These are phyloP conservation scores for Salpingus planirostris DNA, from an alignment of 2,888 invertebrate species.

Conservation along the genomic window DNA sequence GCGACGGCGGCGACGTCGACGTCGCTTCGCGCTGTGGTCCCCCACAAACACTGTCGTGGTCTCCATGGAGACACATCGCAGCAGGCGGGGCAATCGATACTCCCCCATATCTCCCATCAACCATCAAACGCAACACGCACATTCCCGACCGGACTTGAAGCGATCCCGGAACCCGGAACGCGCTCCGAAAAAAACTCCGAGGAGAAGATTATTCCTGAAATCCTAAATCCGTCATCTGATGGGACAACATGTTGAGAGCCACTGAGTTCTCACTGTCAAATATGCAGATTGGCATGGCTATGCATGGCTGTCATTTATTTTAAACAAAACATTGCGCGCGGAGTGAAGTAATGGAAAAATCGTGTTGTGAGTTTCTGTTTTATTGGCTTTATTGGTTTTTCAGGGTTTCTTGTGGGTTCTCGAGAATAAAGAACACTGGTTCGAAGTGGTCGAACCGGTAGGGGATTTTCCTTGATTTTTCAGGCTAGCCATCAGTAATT, in stretches of 20 bases:
- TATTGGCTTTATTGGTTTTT: too few species aligned
- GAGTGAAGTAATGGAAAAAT: neutral
- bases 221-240: too few species aligned
- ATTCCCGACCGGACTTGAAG: constrained; percentile 2
- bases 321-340: neutral
- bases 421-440: too few species aligned
- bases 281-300: too few species aligned
- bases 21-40: constrained; percentile 32
- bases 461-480: too few species aligned
- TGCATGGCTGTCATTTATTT: neutral
- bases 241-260: too few species aligned
- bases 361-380: too few species aligned
- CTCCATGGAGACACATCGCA: constrained; percentile 48
- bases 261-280: too few species aligned
- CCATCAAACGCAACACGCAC: constrained; percentile 38
- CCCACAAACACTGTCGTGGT: constrained; percentile 42
- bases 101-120: constrained; percentile 55
- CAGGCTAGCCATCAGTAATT: too few species aligned
- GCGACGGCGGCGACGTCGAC: constrained; percentile 10
- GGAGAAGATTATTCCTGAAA: too few species aligned
- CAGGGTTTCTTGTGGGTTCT: too few species aligned
- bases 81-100: constrained; percentile 62
- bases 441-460: too few species aligned
- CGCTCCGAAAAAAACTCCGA: neutral
- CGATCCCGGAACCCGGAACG: neutral